Conservation (phyloP, 1,140 invertebrate species). For the Drosophila kikkawai region DNA sequence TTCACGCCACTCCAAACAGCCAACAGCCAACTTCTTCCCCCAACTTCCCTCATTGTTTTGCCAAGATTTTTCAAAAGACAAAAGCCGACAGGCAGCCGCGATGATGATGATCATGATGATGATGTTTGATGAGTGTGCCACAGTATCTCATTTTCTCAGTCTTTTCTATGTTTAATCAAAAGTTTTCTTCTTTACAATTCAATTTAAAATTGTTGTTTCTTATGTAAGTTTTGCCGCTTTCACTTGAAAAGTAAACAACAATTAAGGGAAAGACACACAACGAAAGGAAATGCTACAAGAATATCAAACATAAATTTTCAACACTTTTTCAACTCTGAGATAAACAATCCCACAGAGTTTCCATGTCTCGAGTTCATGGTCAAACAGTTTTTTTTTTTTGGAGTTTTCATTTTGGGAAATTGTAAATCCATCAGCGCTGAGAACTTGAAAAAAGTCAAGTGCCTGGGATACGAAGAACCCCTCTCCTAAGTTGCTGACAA, state of each 20-base stretch:
- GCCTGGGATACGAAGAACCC: conserved; percentile 15
- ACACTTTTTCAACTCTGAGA: conserved; percentile 59
- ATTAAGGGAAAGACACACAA: conserved; percentile 52
- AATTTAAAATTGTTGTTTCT: conserved; percentile 62
- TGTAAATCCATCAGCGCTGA: conserved; percentile 69
- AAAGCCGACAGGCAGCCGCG: conserved; percentile 10
- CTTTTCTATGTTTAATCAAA: conserved; percentile 47
- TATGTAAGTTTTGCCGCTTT: conserved; percentile 60
- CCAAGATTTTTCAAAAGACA: conserved; percentile 23
- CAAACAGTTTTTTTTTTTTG: conserved; percentile 36
- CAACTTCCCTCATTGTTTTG: conserved; percentile 19
- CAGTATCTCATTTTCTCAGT: conserved; percentile 43
- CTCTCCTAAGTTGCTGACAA: conserved; percentile 50
- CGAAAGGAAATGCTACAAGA: conserved; percentile 34
- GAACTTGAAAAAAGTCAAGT: conserved; percentile 43
- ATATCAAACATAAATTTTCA: conserved; percentile 65
- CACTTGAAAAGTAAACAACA: conserved; percentile 75
- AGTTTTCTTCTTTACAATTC: conserved; percentile 54
- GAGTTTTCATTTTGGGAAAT: conserved; percentile 57
- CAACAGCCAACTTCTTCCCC: conserved; percentile 25
- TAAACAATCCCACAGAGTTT: conserved; percentile 49
- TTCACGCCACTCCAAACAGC: conserved; percentile 56
- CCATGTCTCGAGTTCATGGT: conserved; percentile 59
- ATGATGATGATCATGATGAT: conserved; percentile 13
- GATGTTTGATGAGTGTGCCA: conserved; percentile 47